Percentiles rank a stretch among this genome's conserved stretches.
Evolutionary conservation across 1,140 invertebrate genomes (phyloP).

Genomic region (Physella acuta): DNA sequence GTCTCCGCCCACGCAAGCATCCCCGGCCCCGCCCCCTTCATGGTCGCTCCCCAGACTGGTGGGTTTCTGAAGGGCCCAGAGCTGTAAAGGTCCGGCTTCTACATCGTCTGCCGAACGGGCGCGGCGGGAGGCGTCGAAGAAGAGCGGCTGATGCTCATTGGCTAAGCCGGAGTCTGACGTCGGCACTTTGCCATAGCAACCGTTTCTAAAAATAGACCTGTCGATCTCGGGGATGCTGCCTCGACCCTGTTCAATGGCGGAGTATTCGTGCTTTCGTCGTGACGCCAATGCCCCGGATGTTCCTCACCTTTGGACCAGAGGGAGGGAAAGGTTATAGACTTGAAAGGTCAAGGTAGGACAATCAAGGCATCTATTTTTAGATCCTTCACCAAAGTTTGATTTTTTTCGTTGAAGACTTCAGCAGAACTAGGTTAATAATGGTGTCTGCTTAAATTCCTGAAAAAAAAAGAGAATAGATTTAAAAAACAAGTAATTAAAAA

Average conservation of each 20-base stretch:
- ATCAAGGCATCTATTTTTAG: too few relatives aligned
- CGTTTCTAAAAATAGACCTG: not conserved
- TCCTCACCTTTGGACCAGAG: too few relatives aligned
- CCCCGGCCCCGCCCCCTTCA: conserved; percentile 11
- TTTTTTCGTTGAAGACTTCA: too few relatives aligned
- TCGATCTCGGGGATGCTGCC: not conserved
- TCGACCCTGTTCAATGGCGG: not conserved
- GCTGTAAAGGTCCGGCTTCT: not conserved
- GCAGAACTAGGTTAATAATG: too few relatives aligned
- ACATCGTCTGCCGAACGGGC: not conserved
- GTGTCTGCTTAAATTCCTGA: too few relatives aligned
- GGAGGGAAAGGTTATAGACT: too few relatives aligned
- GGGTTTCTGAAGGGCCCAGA: not conserved
- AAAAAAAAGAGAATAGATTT: too few relatives aligned
- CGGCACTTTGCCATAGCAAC: not conserved
- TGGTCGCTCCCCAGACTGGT: conserved; percentile 23
- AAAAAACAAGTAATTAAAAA: too few relatives aligned
- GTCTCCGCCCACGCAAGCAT: not conserved
- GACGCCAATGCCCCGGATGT: too few relatives aligned
- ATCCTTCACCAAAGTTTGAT: too few relatives aligned
- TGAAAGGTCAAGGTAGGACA: too few relatives aligned
- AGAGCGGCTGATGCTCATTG: not conserved
- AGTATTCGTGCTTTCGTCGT: too few relatives aligned
- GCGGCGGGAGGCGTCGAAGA: not conserved
- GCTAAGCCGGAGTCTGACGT: not conserved